Evolutionary conservation across 2,797 vertebrate genomes (phyloP).

Genomic region (Kryptolebias ocellatus): DNA sequence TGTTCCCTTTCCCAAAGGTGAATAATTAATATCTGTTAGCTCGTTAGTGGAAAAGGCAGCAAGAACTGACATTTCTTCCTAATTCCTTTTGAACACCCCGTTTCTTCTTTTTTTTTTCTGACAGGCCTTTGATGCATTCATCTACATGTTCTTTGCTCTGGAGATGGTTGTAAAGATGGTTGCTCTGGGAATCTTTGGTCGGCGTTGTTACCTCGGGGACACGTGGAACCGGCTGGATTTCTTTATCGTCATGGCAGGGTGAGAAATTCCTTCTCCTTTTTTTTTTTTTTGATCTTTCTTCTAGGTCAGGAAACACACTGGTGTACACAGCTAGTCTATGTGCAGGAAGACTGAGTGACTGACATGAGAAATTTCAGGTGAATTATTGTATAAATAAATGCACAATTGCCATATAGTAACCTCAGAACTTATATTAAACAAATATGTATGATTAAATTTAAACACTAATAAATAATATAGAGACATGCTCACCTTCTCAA

Average conservation of each 20-base stretch:
- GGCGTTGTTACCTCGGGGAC: constrained; percentile 96
- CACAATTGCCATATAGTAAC: not conserved
- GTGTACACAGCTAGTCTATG: not conserved
- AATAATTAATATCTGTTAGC: not conserved
- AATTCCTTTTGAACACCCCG: not conserved
- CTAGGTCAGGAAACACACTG: not conserved
- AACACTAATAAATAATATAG: not conserved
- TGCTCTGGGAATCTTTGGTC: constrained; percentile 95
- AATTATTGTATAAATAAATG: not conserved
- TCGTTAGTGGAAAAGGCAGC: not conserved
- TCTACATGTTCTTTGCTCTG: constrained; percentile 98
- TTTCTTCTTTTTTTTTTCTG: constrained; percentile 19
- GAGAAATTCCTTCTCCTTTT: constrained; percentile 52
- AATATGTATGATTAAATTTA: not conserved
- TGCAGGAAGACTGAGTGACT: not conserved
- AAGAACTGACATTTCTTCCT: not conserved
- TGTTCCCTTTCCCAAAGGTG: not conserved
- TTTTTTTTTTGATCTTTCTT: not conserved
- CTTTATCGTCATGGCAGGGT: constrained; percentile 98
- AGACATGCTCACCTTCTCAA: not conserved
- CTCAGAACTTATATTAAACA: not conserved
- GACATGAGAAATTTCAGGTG: not conserved
- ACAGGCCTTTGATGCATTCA: constrained; percentile 97
- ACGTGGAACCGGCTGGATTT: constrained; percentile 98
- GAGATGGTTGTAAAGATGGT: constrained; percentile 99